Conservation (phyloP, 1,140 invertebrate species). For the Drosophila pseudoananassae region DNA sequence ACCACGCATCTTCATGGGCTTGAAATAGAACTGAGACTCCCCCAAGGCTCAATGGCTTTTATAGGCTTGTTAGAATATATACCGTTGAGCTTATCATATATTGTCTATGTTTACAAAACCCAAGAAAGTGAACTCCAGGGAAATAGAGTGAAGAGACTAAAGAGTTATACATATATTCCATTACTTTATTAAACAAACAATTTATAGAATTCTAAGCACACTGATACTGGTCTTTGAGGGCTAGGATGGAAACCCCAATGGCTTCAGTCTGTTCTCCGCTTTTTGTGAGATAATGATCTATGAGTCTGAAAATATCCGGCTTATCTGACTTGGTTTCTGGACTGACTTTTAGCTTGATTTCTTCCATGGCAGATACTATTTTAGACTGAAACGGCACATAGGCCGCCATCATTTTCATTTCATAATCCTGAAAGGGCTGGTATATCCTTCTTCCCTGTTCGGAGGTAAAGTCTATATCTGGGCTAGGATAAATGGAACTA, state of each 20-base stretch:
- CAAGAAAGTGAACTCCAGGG: background rate
- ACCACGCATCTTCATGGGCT: background rate
- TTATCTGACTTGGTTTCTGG: background rate
- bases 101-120: background rate
- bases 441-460: background rate
- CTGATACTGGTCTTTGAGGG: background rate
- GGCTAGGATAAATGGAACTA: background rate
- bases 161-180: background rate
- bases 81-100: background rate
- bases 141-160: background rate
- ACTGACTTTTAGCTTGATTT: background rate
- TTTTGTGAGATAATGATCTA: background rate
- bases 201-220: conserved; percentile 1
- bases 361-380: background rate
- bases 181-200: background rate
- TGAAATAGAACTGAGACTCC: background rate
- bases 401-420: background rate
- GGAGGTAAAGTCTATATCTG: background rate
- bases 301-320: background rate
- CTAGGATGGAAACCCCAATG: conserved; percentile 3
- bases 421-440: background rate
- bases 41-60: background rate
- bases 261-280: background rate
- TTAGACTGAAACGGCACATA: conserved; percentile 8
- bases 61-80: background rate